phyloP scores from a whole-genome alignment of 2,113 vertebrate genomes.

The Scomber japonicus region DNA sequence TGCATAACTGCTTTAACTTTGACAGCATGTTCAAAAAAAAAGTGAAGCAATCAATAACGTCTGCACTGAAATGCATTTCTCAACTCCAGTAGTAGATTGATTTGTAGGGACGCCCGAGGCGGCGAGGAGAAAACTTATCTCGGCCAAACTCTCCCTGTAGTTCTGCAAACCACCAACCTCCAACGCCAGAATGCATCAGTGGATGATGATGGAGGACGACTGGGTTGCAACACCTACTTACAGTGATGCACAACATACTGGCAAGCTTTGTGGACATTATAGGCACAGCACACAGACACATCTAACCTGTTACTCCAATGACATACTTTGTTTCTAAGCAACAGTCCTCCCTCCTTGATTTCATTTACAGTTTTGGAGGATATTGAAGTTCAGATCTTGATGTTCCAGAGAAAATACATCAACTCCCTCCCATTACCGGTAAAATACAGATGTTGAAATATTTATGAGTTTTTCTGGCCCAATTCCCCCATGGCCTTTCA shows the following conservation, averaged over 20 bases:
- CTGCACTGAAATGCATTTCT: conserved; percentile 31
- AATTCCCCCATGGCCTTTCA: background rate
- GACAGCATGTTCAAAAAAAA: conserved; percentile 26
- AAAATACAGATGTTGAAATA: conserved; percentile 20
- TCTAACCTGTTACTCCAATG: background rate
- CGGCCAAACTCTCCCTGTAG: conserved; percentile 1
- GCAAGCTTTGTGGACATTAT: background rate
- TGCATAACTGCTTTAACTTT: conserved; percentile 19
- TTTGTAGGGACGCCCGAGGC: conserved; percentile 23
- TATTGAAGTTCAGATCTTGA: background rate
- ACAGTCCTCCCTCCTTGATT: background rate
- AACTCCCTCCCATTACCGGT: background rate
- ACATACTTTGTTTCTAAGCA: background rate
- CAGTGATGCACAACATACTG: background rate
- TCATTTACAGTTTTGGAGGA: background rate
- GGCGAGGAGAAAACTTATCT: conserved; percentile 1
- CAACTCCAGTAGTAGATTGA: conserved; percentile 2
- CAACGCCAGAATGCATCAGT: conserved; percentile 23
- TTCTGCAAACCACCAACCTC: background rate
- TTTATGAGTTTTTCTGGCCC: conserved; percentile 17
- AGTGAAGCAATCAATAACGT: conserved; percentile 36
- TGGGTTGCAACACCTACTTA: background rate
- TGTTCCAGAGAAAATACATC: conserved; percentile 18
- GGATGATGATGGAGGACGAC: conserved; percentile 1
- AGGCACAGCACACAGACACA: background rate